Conservation (phyloP, 2,797 vertebrate genomes). For the Catharus ustulatus region DNA sequence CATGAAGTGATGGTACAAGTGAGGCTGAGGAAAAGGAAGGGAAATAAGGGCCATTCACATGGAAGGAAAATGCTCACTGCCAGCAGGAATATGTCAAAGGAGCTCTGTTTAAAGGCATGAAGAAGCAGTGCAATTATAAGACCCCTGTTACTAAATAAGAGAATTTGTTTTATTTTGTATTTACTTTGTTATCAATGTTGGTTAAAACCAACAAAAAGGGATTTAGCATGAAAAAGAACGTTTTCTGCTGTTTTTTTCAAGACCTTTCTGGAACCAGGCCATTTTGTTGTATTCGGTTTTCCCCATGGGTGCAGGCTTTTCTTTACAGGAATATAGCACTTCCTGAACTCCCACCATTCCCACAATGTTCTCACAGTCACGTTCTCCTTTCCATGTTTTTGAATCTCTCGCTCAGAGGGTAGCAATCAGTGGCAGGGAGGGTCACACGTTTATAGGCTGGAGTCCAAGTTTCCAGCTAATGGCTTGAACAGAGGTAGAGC, state of each 20-base stretch:
- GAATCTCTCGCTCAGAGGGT: not conserved
- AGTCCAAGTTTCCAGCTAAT: conserved; percentile 28
- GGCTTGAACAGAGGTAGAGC: not conserved
- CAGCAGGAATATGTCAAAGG: not conserved
- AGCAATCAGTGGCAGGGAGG: not conserved
- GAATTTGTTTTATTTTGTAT: not conserved
- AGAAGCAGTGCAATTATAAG: not conserved
- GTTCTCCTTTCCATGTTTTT: not conserved
- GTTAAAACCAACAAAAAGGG: not conserved
- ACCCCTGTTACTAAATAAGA: not conserved
- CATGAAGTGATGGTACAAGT: not conserved
- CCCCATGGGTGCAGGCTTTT: not conserved
- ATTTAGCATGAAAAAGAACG: not conserved
- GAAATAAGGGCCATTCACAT: not conserved
- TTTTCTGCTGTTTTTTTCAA: not conserved
- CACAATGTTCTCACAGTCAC: not conserved
- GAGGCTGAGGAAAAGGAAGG: not conserved
- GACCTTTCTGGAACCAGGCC: not conserved
- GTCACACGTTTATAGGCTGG: not conserved
- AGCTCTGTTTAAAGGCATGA: not conserved
- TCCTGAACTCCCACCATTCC: not conserved
- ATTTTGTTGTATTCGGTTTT: not conserved
- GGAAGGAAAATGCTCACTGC: not conserved
- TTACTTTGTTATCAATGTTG: not conserved
- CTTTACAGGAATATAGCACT: not conserved